These are phyloP conservation scores for Scylla paramamosain DNA, from an alignment of 1,140 invertebrate species.

Conservation along the genomic window DNA sequence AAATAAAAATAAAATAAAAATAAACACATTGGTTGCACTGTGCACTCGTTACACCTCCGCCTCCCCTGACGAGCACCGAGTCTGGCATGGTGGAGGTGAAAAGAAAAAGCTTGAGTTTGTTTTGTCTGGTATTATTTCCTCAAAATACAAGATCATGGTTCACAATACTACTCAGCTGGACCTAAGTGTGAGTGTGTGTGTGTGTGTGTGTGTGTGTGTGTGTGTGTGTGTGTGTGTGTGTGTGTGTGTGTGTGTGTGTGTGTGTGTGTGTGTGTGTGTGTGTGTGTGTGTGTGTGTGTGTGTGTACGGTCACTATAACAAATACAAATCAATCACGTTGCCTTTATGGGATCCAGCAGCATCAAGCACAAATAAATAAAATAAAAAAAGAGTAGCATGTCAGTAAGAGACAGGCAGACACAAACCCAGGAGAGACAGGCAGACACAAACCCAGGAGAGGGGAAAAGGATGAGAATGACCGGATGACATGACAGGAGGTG, in stretches of 20 bases:
- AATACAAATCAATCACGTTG: too few relatives aligned
- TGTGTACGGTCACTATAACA: background rate
- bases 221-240: slow-evolving; percentile 45
- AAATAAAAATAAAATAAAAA: too few relatives aligned
- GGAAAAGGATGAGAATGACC: background rate
- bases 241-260: slow-evolving; percentile 31
- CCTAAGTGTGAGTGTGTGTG: slow-evolving; percentile 31
- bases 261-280: slow-evolving; percentile 45
- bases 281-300: slow-evolving; percentile 33
- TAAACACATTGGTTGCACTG: too few relatives aligned
- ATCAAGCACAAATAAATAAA: background rate
- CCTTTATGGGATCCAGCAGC: too few relatives aligned
- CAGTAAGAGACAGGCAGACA: background rate
- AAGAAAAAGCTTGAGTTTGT: too few relatives aligned
- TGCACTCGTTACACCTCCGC: too few relatives aligned
- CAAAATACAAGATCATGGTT: background rate
- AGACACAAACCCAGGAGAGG: background rate
- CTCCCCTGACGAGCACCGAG: too few relatives aligned
- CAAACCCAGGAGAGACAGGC: background rate
- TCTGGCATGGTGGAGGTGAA: too few relatives aligned
- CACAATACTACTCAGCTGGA: background rate
- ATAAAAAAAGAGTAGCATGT: background rate
- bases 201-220: slow-evolving; percentile 31
- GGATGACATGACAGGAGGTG: background rate
- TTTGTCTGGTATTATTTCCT: too few relatives aligned